Percentiles rank a stretch among this genome's conserved stretches.
These are phyloP conservation scores for Augiades crinisus DNA, from an alignment of 2,888 invertebrate species.

Conservation along the genomic window DNA sequence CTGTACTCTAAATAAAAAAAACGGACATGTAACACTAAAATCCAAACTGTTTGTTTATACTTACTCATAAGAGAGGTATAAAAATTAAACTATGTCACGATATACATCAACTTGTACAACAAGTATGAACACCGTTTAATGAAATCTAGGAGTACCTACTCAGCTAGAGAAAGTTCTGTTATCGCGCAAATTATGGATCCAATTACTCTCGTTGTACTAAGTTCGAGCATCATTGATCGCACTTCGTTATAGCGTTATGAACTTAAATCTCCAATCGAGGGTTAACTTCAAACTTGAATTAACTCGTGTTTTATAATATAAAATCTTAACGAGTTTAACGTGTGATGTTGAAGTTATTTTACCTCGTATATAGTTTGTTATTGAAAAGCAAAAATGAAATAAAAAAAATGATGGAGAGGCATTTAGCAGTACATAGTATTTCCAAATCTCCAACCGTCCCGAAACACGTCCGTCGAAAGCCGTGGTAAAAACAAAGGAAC, in stretches of 20 bases:
- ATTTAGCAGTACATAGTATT: too few species aligned
- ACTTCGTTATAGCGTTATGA: constrained; percentile 6
- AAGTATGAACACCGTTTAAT: background rate
- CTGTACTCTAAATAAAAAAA: too few species aligned
- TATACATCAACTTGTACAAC: background rate
- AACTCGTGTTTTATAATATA: background rate
- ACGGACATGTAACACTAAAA: too few species aligned
- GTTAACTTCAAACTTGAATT: background rate
- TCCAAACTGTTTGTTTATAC: too few species aligned
- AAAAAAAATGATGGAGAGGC: too few species aligned
- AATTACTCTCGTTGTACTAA: constrained; percentile 9
- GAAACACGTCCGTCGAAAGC: constrained; percentile 18
- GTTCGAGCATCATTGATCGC: background rate
- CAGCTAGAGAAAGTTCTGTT: constrained; percentile 6
- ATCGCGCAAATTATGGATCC: constrained; percentile 13
- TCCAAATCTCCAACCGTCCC: too few species aligned
- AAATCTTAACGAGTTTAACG: background rate
- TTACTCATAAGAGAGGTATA: background rate
- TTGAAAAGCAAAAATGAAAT: too few species aligned
- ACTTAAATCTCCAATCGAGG: background rate
- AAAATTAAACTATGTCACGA: background rate
- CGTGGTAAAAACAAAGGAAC: constrained; percentile 25
- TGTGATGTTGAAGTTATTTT: too few species aligned
- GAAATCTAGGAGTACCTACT: background rate
- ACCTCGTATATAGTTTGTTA: too few species aligned